phyloP scores from a whole-genome alignment of 2,888 invertebrate species.

The Lasioglossum pauxillum region DNA sequence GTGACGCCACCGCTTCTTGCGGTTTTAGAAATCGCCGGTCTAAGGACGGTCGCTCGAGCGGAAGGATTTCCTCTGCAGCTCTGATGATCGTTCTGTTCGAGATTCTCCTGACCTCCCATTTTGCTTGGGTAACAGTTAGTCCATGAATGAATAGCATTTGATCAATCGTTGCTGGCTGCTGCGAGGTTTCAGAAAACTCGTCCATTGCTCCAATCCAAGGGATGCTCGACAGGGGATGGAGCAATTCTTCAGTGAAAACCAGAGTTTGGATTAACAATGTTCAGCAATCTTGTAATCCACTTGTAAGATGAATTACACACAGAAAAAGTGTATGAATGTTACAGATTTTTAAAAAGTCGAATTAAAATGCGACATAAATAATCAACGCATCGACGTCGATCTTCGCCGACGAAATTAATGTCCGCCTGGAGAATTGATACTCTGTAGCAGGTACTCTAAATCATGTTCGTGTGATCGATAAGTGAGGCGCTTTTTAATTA shows the following conservation, averaged over 20 bases:
- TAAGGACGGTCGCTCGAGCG: slow-evolving; percentile 76
- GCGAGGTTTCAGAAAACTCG: background rate
- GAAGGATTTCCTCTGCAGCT: slow-evolving; percentile 40
- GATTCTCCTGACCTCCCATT: background rate
- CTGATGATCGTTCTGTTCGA: background rate
- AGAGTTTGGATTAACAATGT: background rate
- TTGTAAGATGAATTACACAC: too few species aligned
- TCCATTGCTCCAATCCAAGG: background rate
- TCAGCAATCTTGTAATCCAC: too few species aligned
- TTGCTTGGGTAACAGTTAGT: background rate
- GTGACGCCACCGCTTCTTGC: slow-evolving; percentile 74
- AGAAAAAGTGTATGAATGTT: too few species aligned
- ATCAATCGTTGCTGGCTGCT: background rate
- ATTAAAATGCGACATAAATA: background rate
- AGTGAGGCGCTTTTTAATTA: slow-evolving; percentile 45
- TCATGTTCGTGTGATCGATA: slow-evolving; percentile 21
- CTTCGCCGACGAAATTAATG: background rate
- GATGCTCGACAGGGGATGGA: background rate
- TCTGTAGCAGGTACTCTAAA: slow-evolving; percentile 1
- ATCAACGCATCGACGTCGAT: slow-evolving; percentile 2
- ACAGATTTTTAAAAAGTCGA: background rate
- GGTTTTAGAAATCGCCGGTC: slow-evolving; percentile 81
- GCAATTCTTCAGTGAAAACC: background rate
- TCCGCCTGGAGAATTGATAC: slow-evolving; percentile 23
- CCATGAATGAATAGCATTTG: background rate